Conservation (phyloP, 2,797 vertebrate species). For the Gambelia wislizenii region DNA sequence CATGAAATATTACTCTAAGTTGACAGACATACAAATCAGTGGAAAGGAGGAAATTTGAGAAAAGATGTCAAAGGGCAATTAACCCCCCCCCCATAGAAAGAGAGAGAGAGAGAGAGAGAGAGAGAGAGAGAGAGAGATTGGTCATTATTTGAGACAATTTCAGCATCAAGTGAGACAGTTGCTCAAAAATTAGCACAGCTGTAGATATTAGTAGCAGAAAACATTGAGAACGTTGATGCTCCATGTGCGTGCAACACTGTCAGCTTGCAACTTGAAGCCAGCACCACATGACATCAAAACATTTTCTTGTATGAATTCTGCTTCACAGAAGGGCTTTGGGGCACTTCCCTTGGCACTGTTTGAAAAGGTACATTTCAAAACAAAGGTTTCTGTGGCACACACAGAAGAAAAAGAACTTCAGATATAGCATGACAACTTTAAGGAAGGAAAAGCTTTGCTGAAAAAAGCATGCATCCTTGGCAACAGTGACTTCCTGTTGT, state of each 20-base stretch:
- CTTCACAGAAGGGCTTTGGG: background rate
- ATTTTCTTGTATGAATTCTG: background rate
- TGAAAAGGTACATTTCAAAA: background rate
- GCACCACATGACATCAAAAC: background rate
- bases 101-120: background rate
- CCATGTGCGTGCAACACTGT: background rate
- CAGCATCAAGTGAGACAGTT: background rate
- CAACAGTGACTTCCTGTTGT: background rate
- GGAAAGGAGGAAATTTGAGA: background rate
- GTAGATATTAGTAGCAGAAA: background rate
- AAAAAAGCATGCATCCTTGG: background rate
- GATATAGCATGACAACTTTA: background rate
- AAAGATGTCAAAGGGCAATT: background rate
- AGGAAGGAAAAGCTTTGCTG: background rate
- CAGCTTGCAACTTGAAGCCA: background rate
- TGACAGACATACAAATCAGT: background rate
- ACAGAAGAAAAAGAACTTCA: background rate
- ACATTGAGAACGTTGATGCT: background rate
- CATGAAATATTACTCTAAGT: background rate
- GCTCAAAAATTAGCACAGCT: background rate
- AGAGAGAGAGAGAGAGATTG: background rate
- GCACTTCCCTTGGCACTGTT: background rate
- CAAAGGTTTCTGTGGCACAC: background rate
- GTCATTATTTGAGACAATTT: background rate
- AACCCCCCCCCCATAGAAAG: background rate